phyloP scores from a whole-genome alignment of 1,140 invertebrate genomes.

The Euglossa dilemma region DNA sequence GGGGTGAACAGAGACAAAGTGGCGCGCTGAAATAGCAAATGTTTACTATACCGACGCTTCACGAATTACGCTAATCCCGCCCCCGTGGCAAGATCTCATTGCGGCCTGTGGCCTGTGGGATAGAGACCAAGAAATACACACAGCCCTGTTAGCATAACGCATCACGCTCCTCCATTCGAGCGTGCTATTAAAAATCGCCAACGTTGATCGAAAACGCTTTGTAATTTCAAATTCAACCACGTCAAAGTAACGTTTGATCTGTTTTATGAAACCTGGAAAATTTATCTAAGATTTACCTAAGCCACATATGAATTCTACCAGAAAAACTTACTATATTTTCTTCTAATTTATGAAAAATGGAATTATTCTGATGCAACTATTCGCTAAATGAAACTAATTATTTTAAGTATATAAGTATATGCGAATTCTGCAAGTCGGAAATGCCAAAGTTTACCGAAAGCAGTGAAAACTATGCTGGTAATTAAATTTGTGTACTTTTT shows the following conservation, averaged over 20 bases:
- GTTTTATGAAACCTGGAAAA: too few relatives aligned
- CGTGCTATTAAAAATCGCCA: background rate
- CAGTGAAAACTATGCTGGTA: too few relatives aligned
- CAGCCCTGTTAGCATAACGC: background rate
- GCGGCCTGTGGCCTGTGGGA: background rate
- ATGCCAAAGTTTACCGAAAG: too few relatives aligned
- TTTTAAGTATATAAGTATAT: too few relatives aligned
- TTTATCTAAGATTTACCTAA: too few relatives aligned
- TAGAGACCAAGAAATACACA: slow-evolving; percentile 15
- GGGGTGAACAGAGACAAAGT: slow-evolving; percentile 27
- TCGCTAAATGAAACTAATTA: too few relatives aligned
- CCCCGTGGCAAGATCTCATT: slow-evolving; percentile 37
- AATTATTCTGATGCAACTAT: too few relatives aligned
- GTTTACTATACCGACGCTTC: slow-evolving; percentile 67
- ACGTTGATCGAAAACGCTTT: slow-evolving; percentile 4
- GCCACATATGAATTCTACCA: too few relatives aligned
- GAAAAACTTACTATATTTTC: too few relatives aligned
- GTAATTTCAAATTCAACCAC: background rate
- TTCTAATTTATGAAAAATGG: too few relatives aligned
- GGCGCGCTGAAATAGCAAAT: slow-evolving; percentile 70
- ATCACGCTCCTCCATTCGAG: background rate
- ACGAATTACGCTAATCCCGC: slow-evolving; percentile 72
- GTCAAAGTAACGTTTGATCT: background rate
- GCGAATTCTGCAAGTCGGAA: too few relatives aligned
- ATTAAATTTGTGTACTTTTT: too few relatives aligned